A percentile compares a stretch with the other conserved stretches of the same genome.
Conservation (phyloP, 1,140 invertebrate species). For the Brachionus koreanus region DNA sequence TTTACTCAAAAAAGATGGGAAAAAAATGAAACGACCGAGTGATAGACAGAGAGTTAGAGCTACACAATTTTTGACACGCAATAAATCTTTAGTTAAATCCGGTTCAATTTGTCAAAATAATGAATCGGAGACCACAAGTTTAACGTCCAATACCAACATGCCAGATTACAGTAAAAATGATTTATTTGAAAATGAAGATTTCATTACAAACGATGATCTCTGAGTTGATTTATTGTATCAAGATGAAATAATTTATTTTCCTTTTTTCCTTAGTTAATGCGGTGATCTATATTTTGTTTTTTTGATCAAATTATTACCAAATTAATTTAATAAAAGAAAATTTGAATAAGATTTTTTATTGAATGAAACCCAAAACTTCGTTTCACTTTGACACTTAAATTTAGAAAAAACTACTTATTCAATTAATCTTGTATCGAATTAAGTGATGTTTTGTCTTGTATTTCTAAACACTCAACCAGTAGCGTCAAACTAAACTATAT, state of each 20-base stretch:
- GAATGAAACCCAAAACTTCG: too few relatives aligned
- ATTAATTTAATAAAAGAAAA: not conserved
- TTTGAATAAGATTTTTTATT: not conserved
- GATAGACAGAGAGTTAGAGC: constrained; percentile 43
- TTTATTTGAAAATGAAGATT: constrained; percentile 43
- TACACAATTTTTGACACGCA: constrained; percentile 18
- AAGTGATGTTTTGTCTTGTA: too few relatives aligned
- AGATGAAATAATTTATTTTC: not conserved
- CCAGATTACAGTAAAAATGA: constrained; percentile 18
- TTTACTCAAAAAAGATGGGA: constrained; percentile 71
- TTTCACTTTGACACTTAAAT: too few relatives aligned
- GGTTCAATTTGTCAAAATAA: not conserved
- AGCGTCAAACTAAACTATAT: too few relatives aligned
- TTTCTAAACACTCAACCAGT: too few relatives aligned
- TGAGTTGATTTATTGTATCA: not conserved
- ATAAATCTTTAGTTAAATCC: constrained; percentile 8
- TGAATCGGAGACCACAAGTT: not conserved
- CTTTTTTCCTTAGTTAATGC: not conserved
- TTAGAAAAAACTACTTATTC: too few relatives aligned
- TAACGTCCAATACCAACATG: not conserved
- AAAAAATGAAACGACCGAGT: constrained; percentile 51
- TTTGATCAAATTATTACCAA: not conserved
- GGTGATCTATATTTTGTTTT: not conserved
- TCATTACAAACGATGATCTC: constrained; percentile 33
- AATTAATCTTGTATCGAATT: too few relatives aligned